Evolutionary conservation across 2,888 invertebrate genomes (phyloP).

Genomic region (Aromia moschata): DNA sequence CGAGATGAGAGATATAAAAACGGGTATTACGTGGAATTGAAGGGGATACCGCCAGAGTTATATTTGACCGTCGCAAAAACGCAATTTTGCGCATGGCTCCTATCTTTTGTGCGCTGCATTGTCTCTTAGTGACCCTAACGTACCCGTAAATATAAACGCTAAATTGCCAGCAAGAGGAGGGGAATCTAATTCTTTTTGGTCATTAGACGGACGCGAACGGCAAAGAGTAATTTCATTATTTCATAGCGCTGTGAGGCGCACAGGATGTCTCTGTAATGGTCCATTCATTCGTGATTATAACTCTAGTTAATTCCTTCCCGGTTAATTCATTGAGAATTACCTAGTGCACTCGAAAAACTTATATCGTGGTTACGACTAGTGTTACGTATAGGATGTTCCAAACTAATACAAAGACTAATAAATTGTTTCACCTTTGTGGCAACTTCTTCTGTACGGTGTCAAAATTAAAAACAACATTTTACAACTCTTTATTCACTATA

Average conservation of each 20-base stretch:
- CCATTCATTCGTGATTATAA: neutral
- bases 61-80: slow-evolving; percentile 41
- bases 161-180: slow-evolving; percentile 15
- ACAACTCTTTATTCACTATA: too few species aligned
- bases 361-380: too few species aligned
- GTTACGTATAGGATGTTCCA: too few species aligned
- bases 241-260: slow-evolving; percentile 9
- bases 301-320: neutral
- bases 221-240: slow-evolving; percentile 8
- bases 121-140: slow-evolving; percentile 31
- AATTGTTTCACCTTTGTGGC: too few species aligned
- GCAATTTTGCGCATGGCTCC: slow-evolving; percentile 42
- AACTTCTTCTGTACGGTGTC: too few species aligned
- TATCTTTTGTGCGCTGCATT: slow-evolving; percentile 29
- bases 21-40: slow-evolving; percentile 38
- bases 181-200: slow-evolving; percentile 19
- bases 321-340: too few species aligned
- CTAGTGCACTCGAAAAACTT: too few species aligned
- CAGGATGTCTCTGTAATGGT: slow-evolving; percentile 8
- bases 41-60: slow-evolving; percentile 43
- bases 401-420: too few species aligned
- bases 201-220: slow-evolving; percentile 6
- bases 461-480: too few species aligned
- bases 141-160: slow-evolving; percentile 24
- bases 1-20: slow-evolving; percentile 40